These are phyloP conservation scores for Plectus sambesii DNA, from an alignment of 1,140 invertebrate species.

Conservation along the genomic window DNA sequence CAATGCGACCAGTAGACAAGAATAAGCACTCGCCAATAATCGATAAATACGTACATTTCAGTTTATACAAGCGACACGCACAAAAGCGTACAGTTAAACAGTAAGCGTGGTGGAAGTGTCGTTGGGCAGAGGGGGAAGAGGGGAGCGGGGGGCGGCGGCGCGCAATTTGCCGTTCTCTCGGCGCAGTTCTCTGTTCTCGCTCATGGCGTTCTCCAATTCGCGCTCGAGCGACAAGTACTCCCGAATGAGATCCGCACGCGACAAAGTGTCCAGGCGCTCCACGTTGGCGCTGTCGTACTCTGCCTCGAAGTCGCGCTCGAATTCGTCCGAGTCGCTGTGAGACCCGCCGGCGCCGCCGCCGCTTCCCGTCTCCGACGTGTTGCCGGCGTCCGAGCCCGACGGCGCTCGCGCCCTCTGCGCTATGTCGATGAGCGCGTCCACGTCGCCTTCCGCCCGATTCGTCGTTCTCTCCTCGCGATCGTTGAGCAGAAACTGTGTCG, in stretches of 20 bases:
- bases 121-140: too few species aligned
- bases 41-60: too few species aligned
- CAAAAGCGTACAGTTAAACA: too few species aligned
- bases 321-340: conserved; percentile 6
- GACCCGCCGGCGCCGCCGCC: conserved; percentile 2
- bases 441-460: conserved; percentile 15
- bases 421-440: conserved; percentile 4
- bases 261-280: conserved; percentile 16
- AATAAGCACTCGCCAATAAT: too few species aligned
- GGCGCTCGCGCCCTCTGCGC: neutral
- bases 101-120: too few species aligned
- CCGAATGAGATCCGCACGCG: conserved; percentile 8
- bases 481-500: conserved; percentile 17
- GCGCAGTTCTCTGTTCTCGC: too few species aligned
- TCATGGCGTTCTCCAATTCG: too few species aligned
- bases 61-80: too few species aligned
- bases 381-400: conserved; percentile 7
- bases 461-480: conserved; percentile 22
- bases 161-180: too few species aligned
- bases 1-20: too few species aligned
- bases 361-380: conserved; percentile 7
- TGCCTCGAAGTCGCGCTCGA: conserved; percentile 17
- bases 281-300: conserved; percentile 11
- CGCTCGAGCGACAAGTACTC: too few species aligned
- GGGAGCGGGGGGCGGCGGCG: too few species aligned